Base-by-base conservation (phyloP, 2,113 vertebrate genomes). In the Oryzias melastigma region DNA sequence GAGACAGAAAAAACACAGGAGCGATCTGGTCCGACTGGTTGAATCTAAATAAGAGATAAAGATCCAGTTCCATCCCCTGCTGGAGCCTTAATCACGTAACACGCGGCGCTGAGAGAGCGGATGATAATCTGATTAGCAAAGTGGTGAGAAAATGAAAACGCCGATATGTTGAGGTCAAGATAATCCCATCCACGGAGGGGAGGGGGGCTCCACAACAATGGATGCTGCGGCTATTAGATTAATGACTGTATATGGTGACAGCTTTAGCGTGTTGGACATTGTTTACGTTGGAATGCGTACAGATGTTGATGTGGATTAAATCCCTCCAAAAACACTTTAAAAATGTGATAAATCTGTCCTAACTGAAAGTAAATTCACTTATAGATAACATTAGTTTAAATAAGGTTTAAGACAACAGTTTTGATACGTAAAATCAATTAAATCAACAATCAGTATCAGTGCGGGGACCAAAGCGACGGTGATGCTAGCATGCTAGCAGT, bases 91-190 rank as follows among this genome's bases (percentile, higher is more conserved):
- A 35, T 35, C 35, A 35, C 27, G 14, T 3, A 22, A 53, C 52
- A 62, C 1, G 7, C 29, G 46, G 61, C 48, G 58, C 6, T 59
- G 75, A 72, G 20, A 61, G 20, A 61, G 59, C 19, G 52, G 55
- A 54, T 15, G 27, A 43, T 83, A 80, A 87, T 74, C 82, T 69
- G 80, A 87, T 87, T 83, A 86, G 62, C 27, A 51, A 59, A 46
- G 42, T 46, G 22, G 56, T 68, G 64, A 75, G 78, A 81, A 84
- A 83, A 82, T 62, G 49, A 78, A 75, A 71, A 69, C 50, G 49
- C 54, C 58, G 76, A 82, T 70, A 46, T 69, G 54, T 44, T 41
- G 58, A 54, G 53, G 15, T 40, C 41, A 1, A n/a, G 18, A 3
- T 73, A 74, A 82, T 78, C 68, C 61, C 47, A 41, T 55, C 46